These are phyloP conservation scores for Notechis scutatus DNA, from an alignment of 2,113 vertebrate genomes.

Conservation along the genomic window DNA sequence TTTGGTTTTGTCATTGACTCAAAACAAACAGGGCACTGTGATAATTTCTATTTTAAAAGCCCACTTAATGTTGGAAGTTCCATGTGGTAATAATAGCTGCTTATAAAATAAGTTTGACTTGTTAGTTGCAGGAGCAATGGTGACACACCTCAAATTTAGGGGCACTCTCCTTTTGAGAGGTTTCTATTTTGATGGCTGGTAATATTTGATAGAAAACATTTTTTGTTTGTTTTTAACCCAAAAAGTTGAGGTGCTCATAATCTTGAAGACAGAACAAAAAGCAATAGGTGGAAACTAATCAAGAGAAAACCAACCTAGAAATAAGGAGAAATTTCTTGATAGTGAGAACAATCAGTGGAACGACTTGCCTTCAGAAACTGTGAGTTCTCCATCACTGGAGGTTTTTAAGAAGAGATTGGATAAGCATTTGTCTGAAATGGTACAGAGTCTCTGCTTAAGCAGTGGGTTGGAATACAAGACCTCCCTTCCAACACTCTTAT, in stretches of 20 bases:
- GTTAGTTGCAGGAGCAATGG: neutral
- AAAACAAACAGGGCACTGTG: neutral
- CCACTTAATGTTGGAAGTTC: too few species aligned
- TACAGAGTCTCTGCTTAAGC: too few species aligned
- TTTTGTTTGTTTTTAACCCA: neutral
- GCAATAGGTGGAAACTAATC: too few species aligned
- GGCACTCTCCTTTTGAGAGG: neutral
- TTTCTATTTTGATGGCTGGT: neutral
- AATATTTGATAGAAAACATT: neutral
- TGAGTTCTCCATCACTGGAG: too few species aligned
- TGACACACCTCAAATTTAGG: neutral
- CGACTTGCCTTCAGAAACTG: too few species aligned
- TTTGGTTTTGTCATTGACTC: neutral
- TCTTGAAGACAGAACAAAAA: neutral
- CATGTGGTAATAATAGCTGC: neutral
- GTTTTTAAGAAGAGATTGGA: too few species aligned
- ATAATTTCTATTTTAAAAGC: neutral
- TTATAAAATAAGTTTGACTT: neutral
- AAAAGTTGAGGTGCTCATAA: neutral
- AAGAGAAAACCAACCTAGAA: too few species aligned
- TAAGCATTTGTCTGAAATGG: too few species aligned
- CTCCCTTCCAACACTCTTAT: too few species aligned
- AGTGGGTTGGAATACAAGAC: too few species aligned
- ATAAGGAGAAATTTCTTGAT: too few species aligned
- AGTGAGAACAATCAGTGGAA: too few species aligned